Percentiles rank a stretch among this genome's conserved stretches.
phyloP scores from a whole-genome alignment of 2,888 invertebrate genomes.

The Brachycybe producta region DNA sequence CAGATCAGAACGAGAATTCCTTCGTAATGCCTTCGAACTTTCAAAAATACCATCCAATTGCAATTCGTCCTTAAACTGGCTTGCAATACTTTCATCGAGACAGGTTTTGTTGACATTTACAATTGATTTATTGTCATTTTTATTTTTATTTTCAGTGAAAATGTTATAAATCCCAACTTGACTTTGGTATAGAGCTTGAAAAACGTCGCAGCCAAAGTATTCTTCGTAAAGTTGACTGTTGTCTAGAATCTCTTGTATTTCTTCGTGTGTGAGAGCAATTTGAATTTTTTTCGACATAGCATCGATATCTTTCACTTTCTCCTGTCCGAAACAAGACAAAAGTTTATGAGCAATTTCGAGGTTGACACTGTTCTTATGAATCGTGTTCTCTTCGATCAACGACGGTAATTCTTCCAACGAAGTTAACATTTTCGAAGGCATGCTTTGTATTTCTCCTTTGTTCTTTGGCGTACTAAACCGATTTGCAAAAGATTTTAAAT shows the following conservation, averaged over 20 bases:
- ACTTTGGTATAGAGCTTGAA: too few species aligned
- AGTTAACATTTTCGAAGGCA: too few species aligned
- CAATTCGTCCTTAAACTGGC: constrained; percentile 14
- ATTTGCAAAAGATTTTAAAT: too few species aligned
- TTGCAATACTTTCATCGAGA: constrained; percentile 12
- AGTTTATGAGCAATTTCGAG: too few species aligned
- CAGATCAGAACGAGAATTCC: background rate
- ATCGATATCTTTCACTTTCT: constrained; percentile 29
- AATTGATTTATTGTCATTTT: constrained; percentile 1
- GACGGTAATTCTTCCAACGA: too few species aligned
- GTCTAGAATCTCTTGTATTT: constrained; percentile 30
- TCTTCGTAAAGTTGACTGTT: constrained; percentile 29
- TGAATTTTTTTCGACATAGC: constrained; percentile 29
- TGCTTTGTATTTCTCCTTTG: too few species aligned
- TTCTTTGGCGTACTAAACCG: too few species aligned
- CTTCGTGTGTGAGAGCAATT: constrained; percentile 28
- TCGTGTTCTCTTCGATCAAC: too few species aligned
- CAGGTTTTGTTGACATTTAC: constrained; percentile 1
- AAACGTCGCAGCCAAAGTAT: constrained; percentile 25
- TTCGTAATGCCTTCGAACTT: background rate
- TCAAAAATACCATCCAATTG: constrained; percentile 11
- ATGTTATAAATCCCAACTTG: background rate
- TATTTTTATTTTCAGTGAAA: background rate
- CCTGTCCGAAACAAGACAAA: constrained; percentile 8
- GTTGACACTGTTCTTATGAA: too few species aligned